Conservation (phyloP, 2,888 invertebrate genomes). For the Saturnia japonica region DNA sequence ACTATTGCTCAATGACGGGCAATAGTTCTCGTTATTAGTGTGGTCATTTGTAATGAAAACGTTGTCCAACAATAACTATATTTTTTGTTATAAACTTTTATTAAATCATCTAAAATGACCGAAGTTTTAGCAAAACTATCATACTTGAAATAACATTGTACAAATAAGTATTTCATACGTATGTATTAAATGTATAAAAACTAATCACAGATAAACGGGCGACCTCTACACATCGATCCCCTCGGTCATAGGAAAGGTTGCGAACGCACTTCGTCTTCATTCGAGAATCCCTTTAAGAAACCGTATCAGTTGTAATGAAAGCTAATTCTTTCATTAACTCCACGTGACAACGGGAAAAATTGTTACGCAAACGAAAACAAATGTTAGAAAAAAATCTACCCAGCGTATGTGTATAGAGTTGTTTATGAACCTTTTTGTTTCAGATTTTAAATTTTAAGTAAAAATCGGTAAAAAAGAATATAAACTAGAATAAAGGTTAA, state of each 20-base stretch:
- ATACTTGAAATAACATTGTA: slow-evolving; percentile 21
- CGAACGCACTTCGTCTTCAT: slow-evolving; percentile 76
- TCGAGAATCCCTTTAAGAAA: slow-evolving; percentile 79
- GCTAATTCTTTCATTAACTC: slow-evolving; percentile 82
- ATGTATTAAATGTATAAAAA: slow-evolving; percentile 57
- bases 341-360: slow-evolving; percentile 77
- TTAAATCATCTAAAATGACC: neutral
- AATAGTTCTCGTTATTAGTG: neutral
- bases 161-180: slow-evolving; percentile 37
- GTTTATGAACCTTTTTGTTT: slow-evolving; percentile 23
- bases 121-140: neutral
- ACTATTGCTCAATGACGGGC: neutral
- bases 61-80: neutral
- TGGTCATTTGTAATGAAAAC: neutral
- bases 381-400: slow-evolving; percentile 38
- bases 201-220: slow-evolving; percentile 70
- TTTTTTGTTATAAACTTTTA: neutral
- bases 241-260: slow-evolving; percentile 68
- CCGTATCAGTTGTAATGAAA: slow-evolving; percentile 80
- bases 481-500: too few relatives aligned
- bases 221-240: slow-evolving; percentile 63
- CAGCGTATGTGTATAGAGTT: slow-evolving; percentile 28
- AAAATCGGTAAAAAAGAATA: too few relatives aligned
- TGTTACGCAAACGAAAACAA: slow-evolving; percentile 70
- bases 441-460: neutral